Base-by-base conservation (phyloP, 2,888 invertebrate genomes). In the Cephus pygmeus region DNA sequence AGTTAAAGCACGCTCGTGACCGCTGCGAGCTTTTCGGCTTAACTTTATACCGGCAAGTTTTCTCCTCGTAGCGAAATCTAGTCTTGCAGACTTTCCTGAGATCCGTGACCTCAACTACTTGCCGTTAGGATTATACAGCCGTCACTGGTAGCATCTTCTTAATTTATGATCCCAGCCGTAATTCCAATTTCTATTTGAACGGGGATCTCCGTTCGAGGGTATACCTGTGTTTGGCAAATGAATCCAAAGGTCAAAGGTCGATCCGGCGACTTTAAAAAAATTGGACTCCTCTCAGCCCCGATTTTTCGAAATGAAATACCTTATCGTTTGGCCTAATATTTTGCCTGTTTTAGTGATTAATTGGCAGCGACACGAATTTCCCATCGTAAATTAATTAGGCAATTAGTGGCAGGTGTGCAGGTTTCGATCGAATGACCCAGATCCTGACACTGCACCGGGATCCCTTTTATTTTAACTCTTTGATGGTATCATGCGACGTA, bases 101-200 rank as follows among this genome's bases (percentile, higher is more conserved):
- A 6, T 56, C 2, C 23, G 23, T 56, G 56, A 56, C 23, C 9
- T 56, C 56, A 1, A 0, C 23, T 9, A 23, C 23, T 56, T 23
- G 23, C 1, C 9, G 0, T 0, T 40, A 6, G 40, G 15, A 15
- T 15, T 6, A 15, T 15, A 40, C 40, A 1, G 15, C 40, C 6
- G 40, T 40, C 40, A 15, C 40, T 40, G 40, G 40, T 40, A 40
- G 40, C 40, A 40, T 40, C 40, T 40, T 85, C 84, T 85, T 88
- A 90, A 90, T 90, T 90, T 88, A 88, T 85, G 82, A 80, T 80
- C 81, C 76, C 83, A 83, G 85, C 86, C 85, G 85, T 87, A 86
- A 86, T 88, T 87, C 83, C 81, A 85, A 86, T 87, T 88, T 86
- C 87, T 86, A 87, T 87, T 85, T 40, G 40, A 0, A 15, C 6